Evolutionary conservation across 2,888 invertebrate species (phyloP), one percentile per base, ranked within the genome.

Genomic region (Portevinia maculata): DNA sequence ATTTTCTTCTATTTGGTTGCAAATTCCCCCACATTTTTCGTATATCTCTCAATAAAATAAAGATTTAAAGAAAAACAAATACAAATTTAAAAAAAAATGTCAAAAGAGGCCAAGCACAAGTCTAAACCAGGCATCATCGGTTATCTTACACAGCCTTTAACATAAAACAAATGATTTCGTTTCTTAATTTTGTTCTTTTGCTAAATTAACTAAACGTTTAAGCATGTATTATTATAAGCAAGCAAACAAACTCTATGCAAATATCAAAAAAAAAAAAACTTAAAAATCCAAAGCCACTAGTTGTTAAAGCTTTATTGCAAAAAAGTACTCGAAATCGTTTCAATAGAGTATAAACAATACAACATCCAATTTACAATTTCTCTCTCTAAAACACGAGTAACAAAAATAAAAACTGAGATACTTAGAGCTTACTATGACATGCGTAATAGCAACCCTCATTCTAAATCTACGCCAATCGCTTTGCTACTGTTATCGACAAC

Each of bases 21-120:
- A 57, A 57, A 67, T 79, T 67, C 60, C 55, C 62, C 62, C 79
- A 62, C 79, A 74, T 74, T 59, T 69, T 67, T 79, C 60, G 74
- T 60, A 62, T 74, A 74, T 74, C 60, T 69, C 67, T 69, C 74
- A 69, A 74, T 79, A 74, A 60, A 79, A 79, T 28, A 39, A n/a
- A n/a, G 67, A 79, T 67, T 74, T 60, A 73, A 59, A 13, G 28
- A 48, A 37, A 67, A 62, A 79, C 74, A 34, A 9, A 44, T 15
- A 19, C 73, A 73, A 79, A 44, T 79, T 79, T 67, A 79, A 74
- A 67, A 62, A 46, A 34, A 74, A 39, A 53, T 39, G 21, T 48
- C 28, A 44, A 55, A 55, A 34, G 28, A 24, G 2, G 28, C 21
- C 65, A 15, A n/a, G n/a, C n/a, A n/a, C n/a, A n/a, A n/a, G n/a